Conservation (phyloP, 2,113 vertebrate species). For the Isichthys henryi region DNA sequence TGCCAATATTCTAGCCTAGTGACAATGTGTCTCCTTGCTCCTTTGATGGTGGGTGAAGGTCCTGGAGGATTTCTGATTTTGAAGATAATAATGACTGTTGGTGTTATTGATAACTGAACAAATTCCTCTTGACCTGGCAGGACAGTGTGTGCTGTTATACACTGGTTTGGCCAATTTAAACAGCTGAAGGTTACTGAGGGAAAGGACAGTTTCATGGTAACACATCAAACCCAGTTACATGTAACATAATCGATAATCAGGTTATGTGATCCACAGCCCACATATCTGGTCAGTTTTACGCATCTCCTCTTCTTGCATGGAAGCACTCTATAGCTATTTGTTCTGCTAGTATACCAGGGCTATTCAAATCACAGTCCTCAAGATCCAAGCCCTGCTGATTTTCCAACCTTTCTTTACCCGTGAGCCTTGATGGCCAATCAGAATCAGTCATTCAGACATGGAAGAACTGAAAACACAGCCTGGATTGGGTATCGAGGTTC, state of each 20-base stretch:
- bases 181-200: neutral
- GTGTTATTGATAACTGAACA: neutral
- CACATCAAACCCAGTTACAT: neutral
- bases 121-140: neutral
- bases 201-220: neutral
- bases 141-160: neutral
- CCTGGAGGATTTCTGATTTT: conserved; percentile 21
- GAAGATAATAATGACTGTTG: neutral
- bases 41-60: conserved; percentile 16
- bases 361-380: too few species aligned
- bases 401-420: too few species aligned
- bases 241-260: neutral
- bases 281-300: neutral
- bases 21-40: neutral
- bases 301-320: neutral
- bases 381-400: too few species aligned
- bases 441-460: too few species aligned
- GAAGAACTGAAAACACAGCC: too few species aligned
- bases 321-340: neutral
- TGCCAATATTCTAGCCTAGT: neutral
- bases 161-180: neutral
- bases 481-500: too few species aligned
- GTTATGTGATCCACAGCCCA: neutral
- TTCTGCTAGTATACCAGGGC: neutral
- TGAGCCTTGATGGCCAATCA: too few species aligned